phyloP scores from a whole-genome alignment of 1,140 invertebrate genomes.

The Zaprionus tsacasi region DNA sequence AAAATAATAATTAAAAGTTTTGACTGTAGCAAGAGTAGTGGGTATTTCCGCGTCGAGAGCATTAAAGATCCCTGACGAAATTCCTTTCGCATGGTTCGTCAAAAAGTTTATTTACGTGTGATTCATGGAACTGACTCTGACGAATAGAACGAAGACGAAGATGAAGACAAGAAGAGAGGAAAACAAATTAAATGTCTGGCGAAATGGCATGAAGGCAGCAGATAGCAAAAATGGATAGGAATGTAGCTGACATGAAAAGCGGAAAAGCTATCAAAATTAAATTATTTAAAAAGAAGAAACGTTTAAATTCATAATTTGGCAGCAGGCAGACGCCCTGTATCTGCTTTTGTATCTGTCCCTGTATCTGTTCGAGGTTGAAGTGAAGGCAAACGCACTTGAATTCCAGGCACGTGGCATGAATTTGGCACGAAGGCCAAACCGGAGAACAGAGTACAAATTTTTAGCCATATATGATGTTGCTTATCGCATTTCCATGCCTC shows the following conservation, averaged over 20 bases:
- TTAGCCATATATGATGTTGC: not conserved
- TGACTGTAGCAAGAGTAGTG: not conserved
- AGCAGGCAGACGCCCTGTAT: constrained; percentile 19
- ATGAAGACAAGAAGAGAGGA: constrained; percentile 6
- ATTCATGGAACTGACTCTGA: constrained; percentile 51
- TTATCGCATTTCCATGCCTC: constrained; percentile 6
- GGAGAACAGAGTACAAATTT: constrained; percentile 6
- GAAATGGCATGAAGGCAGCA: constrained; percentile 30
- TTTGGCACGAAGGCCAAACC: not conserved
- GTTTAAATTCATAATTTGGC: constrained; percentile 66
- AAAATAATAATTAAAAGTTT: not conserved
- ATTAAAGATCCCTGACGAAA: constrained; percentile 11
- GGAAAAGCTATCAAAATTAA: constrained; percentile 67
- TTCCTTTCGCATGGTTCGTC: constrained; percentile 42
- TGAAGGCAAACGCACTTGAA: constrained; percentile 22
- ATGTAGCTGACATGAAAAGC: constrained; percentile 54
- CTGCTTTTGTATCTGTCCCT: too few species aligned
- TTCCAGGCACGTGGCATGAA: constrained; percentile 33
- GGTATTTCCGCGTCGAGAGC: not conserved
- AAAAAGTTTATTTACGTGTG: constrained; percentile 47
- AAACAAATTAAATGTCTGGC: constrained; percentile 63
- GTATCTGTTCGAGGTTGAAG: too few species aligned
- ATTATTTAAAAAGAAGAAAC: constrained; percentile 47
- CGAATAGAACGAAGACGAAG: constrained; percentile 18
- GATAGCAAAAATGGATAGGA: constrained; percentile 47